Conservation (phyloP, 2,113 vertebrate genomes). For the Mellivora capensis region DNA sequence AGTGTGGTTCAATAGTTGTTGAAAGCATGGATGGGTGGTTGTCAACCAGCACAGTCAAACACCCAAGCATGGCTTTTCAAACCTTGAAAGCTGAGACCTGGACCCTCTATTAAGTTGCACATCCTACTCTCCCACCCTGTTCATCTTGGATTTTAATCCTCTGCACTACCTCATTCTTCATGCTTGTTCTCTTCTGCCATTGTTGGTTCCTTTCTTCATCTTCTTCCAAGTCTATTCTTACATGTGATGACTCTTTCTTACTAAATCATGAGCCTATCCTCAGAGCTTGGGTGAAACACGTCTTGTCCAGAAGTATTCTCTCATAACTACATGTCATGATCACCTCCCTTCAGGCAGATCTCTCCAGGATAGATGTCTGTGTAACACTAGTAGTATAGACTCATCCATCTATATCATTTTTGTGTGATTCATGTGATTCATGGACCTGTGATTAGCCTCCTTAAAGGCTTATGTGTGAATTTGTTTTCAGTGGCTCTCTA, state of each 20-base stretch:
- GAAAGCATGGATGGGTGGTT: neutral
- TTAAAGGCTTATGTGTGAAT: neutral
- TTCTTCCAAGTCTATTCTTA: neutral
- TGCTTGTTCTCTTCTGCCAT: neutral
- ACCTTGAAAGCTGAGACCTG: neutral
- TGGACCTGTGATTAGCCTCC: no score
- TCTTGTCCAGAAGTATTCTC: neutral
- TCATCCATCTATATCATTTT: neutral
- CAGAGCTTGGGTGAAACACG: no score
- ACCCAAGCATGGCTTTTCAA: neutral
- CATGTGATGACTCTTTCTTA: neutral
- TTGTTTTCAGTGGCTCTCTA: neutral
- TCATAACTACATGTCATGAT: accelerated
- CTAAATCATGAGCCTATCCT: neutral
- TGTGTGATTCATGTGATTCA: neutral
- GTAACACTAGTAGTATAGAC: no score
- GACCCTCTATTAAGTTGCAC: neutral
- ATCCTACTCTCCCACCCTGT: neutral
- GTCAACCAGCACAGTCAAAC: neutral
- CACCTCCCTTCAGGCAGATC: no score
- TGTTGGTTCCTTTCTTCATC: neutral
- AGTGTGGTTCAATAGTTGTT: neutral
- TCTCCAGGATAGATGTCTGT: neutral
- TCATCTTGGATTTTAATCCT: neutral
- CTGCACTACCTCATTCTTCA: neutral